These are phyloP conservation scores for Monopterus albus DNA, from an alignment of 2,113 vertebrate genomes.

Conservation along the genomic window DNA sequence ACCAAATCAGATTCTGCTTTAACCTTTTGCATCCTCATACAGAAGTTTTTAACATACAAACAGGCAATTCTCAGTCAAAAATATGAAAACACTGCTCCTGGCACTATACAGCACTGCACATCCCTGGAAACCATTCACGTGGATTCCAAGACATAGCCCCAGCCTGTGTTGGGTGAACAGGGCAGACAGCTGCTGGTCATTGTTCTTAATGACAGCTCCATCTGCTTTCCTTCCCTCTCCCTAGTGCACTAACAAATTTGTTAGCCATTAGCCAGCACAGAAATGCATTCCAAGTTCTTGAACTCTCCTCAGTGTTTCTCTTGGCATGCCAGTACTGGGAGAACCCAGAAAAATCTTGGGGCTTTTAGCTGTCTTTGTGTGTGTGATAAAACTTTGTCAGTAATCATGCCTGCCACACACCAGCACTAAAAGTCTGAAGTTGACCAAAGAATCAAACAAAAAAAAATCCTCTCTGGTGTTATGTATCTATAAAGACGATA, in stretches of 20 bases:
- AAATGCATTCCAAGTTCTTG: conserved; percentile 78
- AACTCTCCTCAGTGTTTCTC: conserved; percentile 71
- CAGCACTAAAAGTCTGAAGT: background rate
- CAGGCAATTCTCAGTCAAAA: background rate
- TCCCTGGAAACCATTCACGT: conserved; percentile 24
- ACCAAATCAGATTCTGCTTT: too few species aligned
- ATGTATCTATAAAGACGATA: conserved; percentile 23
- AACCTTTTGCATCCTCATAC: background rate
- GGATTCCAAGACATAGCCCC: conserved; percentile 39
- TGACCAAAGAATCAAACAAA: conserved; percentile 17
- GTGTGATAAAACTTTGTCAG: conserved; percentile 4
- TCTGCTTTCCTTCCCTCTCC: conserved; percentile 91
- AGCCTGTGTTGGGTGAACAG: conserved; percentile 73
- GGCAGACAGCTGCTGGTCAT: conserved; percentile 91
- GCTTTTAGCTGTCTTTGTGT: conserved; percentile 5
- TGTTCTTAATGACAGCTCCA: conserved; percentile 90
- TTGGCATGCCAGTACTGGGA: conserved; percentile 59
- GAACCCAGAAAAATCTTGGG: conserved; percentile 20
- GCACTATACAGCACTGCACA: background rate
- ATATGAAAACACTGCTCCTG: background rate
- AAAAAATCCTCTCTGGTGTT: background rate
- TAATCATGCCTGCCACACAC: background rate
- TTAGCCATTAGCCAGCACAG: conserved; percentile 90
- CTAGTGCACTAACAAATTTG: conserved; percentile 87
- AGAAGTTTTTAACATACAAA: background rate